phyloP scores from a whole-genome alignment of 2,113 vertebrate species.

The Thermophis baileyi region DNA sequence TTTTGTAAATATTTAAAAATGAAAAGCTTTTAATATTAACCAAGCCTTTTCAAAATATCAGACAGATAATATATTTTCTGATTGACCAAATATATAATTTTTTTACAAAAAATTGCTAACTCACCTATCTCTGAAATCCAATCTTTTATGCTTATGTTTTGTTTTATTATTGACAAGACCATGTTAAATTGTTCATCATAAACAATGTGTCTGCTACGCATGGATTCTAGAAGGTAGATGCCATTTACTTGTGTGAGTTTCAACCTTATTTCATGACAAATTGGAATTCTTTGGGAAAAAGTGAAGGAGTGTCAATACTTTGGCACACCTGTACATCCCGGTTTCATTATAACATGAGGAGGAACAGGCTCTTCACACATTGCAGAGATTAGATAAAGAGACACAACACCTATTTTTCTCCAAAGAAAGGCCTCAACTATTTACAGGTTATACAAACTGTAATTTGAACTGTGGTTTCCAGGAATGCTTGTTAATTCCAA shows the following conservation, averaged over 20 bases:
- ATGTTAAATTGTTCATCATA: background rate
- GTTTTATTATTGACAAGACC: background rate
- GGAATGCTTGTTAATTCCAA: slow-evolving; percentile 10
- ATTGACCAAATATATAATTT: background rate
- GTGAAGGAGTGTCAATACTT: background rate
- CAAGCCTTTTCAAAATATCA: background rate
- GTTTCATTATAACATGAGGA: background rate
- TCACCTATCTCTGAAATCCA: background rate
- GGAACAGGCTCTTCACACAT: background rate
- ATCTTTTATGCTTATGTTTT: background rate
- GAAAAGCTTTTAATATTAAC: background rate
- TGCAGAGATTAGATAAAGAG: background rate
- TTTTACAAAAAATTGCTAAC: background rate
- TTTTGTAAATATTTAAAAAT: background rate
- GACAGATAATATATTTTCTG: background rate
- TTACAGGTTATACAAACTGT: background rate
- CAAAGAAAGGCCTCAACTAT: background rate
- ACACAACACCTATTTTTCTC: background rate
- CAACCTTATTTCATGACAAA: background rate
- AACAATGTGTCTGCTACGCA: background rate
- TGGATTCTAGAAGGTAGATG: background rate
- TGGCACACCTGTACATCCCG: background rate
- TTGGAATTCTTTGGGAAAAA: background rate
- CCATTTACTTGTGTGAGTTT: background rate
- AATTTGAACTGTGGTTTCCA: background rate